Conservation (phyloP, 1,140 invertebrate genomes). For the Panonychus citri region DNA sequence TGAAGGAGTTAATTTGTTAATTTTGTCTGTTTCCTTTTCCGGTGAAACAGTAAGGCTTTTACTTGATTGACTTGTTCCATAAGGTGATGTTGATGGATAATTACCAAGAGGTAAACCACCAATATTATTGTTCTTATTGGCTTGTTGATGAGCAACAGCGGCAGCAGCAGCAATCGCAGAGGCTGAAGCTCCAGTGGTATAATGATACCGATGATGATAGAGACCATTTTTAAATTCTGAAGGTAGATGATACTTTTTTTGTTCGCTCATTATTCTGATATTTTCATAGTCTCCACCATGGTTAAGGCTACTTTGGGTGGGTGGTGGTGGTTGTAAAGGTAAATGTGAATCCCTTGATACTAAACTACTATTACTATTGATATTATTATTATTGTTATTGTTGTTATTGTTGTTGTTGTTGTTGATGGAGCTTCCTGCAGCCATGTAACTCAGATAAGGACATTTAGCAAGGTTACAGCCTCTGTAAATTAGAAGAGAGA, state of each 20-base stretch:
- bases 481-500: constrained; percentile 20
- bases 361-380: too few species aligned
- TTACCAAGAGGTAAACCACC: background rate
- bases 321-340: background rate
- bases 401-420: too few species aligned
- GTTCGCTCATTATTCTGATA: constrained; percentile 9
- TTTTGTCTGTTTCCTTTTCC: background rate
- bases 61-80: background rate
- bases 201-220: too few species aligned
- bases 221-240: background rate
- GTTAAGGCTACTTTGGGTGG: background rate
- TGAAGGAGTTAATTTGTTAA: background rate
- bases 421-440: constrained; percentile 27
- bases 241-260: background rate
- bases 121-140: background rate
- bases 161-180: constrained; percentile 19
- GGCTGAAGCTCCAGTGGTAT: background rate
- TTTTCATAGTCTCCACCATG: constrained; percentile 43
- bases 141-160: constrained; percentile 6
- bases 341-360: too few species aligned
- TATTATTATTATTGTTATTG: too few species aligned
- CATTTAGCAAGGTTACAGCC: constrained; percentile 43
- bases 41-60: background rate
- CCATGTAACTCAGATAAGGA: constrained; percentile 30
- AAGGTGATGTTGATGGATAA: background rate